Evolutionary conservation across 2,113 vertebrate genomes (phyloP), one percentile per base, ranked within the genome.

Genomic region (Alligator mississippiensis): DNA sequence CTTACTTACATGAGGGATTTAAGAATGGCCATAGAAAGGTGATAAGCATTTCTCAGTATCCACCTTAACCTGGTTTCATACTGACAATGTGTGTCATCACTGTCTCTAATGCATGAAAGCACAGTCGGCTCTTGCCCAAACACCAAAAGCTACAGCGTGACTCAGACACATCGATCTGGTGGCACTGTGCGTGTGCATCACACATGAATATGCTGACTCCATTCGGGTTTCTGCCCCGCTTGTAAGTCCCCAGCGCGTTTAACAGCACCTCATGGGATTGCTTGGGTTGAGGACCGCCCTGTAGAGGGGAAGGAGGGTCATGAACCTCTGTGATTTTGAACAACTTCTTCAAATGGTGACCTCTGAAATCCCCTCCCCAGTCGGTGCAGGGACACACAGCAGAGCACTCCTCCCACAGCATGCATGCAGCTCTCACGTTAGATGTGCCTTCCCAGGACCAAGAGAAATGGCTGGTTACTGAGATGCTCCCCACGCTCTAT

Each of bases 21-120:
- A 85, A 82, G 22, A 95, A 61, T 74, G 93, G 38, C 74, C 34
- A 38, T 90, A 10, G 0, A 28, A 63, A 92, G 38, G 24, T 61
- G 92, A 91, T 93, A 86, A 0, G 24, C 77, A 95, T 90, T 77
- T 87, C 66, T 63, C 25, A 82, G 64, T 89, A 90, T 96, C 91
- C 94, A 77, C 80, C 87, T 70, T 77, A 79, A 88, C 92, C 84
- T 92, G 81, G 77, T 77, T 95, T 94, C 72, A 38, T 47, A 62
- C 91, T 92, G 88, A 77, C 92, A 22, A 47, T 80, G 79, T 66
- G 55, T 93, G 47, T 47, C 47, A 94, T 90, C 82, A 94, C 88
- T 96, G 90, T 47, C 66, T 64, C 16, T 84, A 84, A 61, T 10
- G 80, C 76, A 90, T 91, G 64, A 94, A 94, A 93, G 89, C 16